Evolutionary conservation across 2,113 vertebrate genomes (phyloP).

Genomic region (Gallinago media): DNA sequence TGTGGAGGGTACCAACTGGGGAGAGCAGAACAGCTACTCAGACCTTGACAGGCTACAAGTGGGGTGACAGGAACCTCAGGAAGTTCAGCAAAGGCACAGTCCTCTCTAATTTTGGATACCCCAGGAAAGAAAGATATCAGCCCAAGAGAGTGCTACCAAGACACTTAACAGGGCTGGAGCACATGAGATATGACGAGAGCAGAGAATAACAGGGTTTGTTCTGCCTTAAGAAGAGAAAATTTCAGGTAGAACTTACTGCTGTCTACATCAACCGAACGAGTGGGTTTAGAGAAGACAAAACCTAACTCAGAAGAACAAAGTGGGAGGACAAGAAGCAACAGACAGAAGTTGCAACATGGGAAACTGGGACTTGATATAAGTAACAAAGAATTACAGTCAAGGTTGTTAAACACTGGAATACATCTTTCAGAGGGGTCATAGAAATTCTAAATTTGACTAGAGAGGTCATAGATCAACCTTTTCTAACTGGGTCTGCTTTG

Average conservation of each 20-base stretch:
- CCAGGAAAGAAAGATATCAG: background rate
- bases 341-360: background rate
- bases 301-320: background rate
- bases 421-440: background rate
- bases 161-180: background rate
- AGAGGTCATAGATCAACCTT: background rate
- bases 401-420: background rate
- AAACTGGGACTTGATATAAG: background rate
- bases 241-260: background rate
- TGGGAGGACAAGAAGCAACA: background rate
- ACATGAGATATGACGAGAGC: background rate
- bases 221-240: background rate
- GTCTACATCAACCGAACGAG: background rate
- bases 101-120: background rate
- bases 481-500: background rate
- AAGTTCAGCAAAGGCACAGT: background rate
- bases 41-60: background rate
- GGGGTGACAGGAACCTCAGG: background rate
- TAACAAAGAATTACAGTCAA: fast-evolving
- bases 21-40: background rate
- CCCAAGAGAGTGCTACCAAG: background rate
- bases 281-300: background rate
- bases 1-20: background rate
- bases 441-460: background rate
- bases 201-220: background rate